Evolutionary conservation across 2,888 invertebrate genomes (phyloP), one percentile per base, ranked within the genome.

Genomic region (Eupithecia inturbata): DNA sequence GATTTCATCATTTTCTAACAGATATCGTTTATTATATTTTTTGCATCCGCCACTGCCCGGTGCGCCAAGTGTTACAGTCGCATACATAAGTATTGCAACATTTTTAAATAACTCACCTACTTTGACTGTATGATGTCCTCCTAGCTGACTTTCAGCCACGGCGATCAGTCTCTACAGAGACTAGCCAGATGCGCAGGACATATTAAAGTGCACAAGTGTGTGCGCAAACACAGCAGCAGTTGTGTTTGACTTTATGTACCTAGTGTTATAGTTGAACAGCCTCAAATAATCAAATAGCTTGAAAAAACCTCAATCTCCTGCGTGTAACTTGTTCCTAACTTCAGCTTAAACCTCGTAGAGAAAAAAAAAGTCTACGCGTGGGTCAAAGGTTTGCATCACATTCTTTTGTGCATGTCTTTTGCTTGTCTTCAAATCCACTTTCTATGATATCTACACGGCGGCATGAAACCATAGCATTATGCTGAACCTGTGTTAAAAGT

Each of bases 11-110:
- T 86, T 88, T 87, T 84, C 79, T 81, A 80, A 83, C 85, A 80
- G 85, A 88, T 85, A 90, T 91, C 92, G 88, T 91, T 91, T 89
- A 89, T 91, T 87, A 91, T 88, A 88, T 91, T 92, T 92, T 92
- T 92, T 91, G 83, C 80, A 81, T 78, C 83, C 76, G 72, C 75
- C 76, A 81, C 79, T 81, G 82, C 73, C 81, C 81, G 76, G 75
- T 81, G 82, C 80, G 81, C 80, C 80, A 82, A 82, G 79, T 80
- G 79, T 83, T 88, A 89, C 84, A 82, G 74, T 83, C 71, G 68
- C 2, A 26, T 7, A 70, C 77, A 77, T 76, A 87, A 84, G 53
- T 64, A n/a, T 26, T 10, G 12, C 12, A 26, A 26, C 14, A 16
- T 22, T 22, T 10, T 22, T 22, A 10, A 53, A 53, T 53, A 22